A percentile compares a stretch with the other conserved stretches of the same genome.
These are phyloP conservation scores for Tokudaia muenninki DNA, from an alignment of 2,797 vertebrate genomes.

Conservation along the genomic window DNA sequence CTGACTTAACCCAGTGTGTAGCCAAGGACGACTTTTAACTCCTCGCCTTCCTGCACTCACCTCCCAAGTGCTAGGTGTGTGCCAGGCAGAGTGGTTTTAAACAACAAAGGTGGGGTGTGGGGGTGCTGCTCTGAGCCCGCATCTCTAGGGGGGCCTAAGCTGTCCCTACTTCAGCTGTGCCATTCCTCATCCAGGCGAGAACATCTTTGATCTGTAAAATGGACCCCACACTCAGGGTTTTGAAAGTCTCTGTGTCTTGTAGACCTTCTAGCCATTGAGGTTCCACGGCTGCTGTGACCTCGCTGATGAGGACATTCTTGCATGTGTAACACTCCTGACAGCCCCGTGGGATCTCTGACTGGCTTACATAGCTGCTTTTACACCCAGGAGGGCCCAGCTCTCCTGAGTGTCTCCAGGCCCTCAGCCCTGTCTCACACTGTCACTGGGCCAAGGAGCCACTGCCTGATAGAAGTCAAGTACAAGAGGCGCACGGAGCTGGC, in stretches of 20 bases:
- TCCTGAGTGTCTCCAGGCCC: background rate
- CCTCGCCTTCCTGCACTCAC: background rate
- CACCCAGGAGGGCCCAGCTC: background rate
- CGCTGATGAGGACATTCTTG: background rate
- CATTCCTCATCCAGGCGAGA: background rate
- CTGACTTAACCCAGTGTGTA: background rate
- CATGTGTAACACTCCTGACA: background rate
- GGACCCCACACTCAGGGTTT: background rate
- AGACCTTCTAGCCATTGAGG: conserved; percentile 1
- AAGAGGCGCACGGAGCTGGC: background rate
- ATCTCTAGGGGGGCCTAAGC: background rate
- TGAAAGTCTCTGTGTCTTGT: background rate
- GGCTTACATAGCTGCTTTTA: background rate
- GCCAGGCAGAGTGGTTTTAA: background rate
- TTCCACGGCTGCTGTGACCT: background rate
- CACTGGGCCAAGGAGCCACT: background rate
- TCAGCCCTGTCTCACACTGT: background rate
- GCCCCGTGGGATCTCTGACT: background rate
- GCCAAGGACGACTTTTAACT: background rate
- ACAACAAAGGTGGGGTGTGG: background rate
- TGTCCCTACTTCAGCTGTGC: background rate
- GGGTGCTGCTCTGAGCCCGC: background rate
- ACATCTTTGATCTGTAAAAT: background rate
- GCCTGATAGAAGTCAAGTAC: background rate
- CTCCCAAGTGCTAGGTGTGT: background rate